These are phyloP conservation scores for Trichacis sp. DNA, from an alignment of 2,888 invertebrate species.

Conservation along the genomic window DNA sequence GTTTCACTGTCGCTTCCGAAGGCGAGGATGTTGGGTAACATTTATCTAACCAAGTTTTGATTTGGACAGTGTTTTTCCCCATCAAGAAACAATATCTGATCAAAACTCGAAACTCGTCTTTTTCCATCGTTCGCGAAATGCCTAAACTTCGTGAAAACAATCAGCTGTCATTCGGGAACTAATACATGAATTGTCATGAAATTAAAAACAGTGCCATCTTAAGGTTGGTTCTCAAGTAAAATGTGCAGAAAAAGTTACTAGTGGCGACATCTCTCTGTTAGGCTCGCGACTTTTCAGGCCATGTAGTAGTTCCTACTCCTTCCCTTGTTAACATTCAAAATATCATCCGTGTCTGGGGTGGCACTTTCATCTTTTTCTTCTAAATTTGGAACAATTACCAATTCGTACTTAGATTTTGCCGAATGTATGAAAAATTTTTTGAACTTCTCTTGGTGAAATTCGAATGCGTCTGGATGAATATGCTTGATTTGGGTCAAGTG, in stretches of 20 bases:
- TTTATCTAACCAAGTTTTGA: conserved; percentile 3
- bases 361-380: conserved; percentile 46
- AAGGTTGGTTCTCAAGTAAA: background rate
- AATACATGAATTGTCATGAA: background rate
- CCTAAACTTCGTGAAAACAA: background rate
- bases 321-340: conserved; percentile 70
- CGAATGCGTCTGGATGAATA: conserved; percentile 85
- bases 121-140: background rate
- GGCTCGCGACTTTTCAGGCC: conserved; percentile 34
- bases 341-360: conserved; percentile 45
- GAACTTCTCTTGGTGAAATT: conserved; percentile 80
- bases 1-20: conserved; percentile 2
- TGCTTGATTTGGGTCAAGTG: conserved; percentile 87
- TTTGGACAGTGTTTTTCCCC: background rate
- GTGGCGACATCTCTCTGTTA: conserved; percentile 12
- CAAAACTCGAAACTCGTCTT: background rate
- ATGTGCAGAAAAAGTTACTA: background rate
- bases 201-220: background rate
- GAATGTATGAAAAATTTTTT: conserved; percentile 76
- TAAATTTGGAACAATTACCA: conserved; percentile 78
- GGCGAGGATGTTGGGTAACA: conserved; percentile 25
- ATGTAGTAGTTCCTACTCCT: conserved; percentile 72
- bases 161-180: background rate
- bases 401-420: conserved; percentile 79
- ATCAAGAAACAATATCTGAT: background rate